phyloP scores from a whole-genome alignment of 2,888 invertebrate genomes.

The Phalera bucephala region DNA sequence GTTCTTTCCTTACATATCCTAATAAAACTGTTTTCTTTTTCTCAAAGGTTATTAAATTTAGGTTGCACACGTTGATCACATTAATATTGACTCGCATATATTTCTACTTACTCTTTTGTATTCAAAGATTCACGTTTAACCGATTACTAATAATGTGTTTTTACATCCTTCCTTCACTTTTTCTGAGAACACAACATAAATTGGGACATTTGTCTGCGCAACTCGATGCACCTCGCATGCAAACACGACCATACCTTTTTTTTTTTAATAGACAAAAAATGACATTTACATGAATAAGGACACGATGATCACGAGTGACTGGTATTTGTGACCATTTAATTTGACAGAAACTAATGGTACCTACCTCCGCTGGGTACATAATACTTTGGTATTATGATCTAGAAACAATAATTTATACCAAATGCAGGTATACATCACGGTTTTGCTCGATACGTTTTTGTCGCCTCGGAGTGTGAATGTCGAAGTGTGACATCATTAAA shows the following conservation, averaged over 20 bases:
- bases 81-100: too few species aligned
- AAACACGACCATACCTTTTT: constrained; percentile 20
- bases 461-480: background rate
- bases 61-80: too few species aligned
- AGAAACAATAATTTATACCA: constrained; percentile 9
- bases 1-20: too few species aligned
- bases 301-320: constrained; percentile 42
- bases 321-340: constrained; percentile 43
- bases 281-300: constrained; percentile 55
- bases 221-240: constrained; percentile 19
- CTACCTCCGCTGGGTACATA: constrained; percentile 17
- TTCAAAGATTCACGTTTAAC: too few species aligned
- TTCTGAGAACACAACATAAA: constrained; percentile 20
- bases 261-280: constrained; percentile 52
- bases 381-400: constrained; percentile 10
- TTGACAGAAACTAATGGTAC: constrained; percentile 56
- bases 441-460: background rate
- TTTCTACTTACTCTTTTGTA: too few species aligned
- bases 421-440: constrained; percentile 2
- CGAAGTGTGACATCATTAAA: constrained; percentile 1
- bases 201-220: constrained; percentile 25
- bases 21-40: too few species aligned
- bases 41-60: too few species aligned
- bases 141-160: constrained; percentile 11
- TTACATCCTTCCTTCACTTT: constrained; percentile 11